Evolutionary conservation across 1,140 invertebrate genomes (phyloP).

Genomic region (Lordiphosa mommai): DNA sequence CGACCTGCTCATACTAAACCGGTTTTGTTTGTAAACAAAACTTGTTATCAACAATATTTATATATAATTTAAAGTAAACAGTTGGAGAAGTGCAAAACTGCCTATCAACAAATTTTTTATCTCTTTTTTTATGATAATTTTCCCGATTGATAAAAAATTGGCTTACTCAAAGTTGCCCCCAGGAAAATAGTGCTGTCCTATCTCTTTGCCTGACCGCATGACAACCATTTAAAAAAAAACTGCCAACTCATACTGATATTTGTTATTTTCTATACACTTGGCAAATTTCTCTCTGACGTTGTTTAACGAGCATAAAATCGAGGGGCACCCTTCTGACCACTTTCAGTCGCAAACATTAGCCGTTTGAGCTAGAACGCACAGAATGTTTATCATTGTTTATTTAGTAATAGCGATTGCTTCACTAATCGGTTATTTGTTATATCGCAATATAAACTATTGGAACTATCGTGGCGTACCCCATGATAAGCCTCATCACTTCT

Average conservation of each 20-base stretch:
- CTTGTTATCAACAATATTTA: background rate
- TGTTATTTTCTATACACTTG: background rate
- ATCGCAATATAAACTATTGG: slow-evolving; percentile 76
- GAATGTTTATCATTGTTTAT: slow-evolving; percentile 49
- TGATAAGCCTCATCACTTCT: slow-evolving; percentile 61
- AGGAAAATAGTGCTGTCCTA: no score
- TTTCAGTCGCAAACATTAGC: background rate
- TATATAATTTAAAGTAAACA: background rate
- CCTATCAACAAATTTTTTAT: no score
- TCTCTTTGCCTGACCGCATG: no score
- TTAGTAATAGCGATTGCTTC: slow-evolving; percentile 34
- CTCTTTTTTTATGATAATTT: no score
- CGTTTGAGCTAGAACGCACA: background rate
- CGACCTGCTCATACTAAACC: no score
- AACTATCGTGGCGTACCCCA: slow-evolving; percentile 77
- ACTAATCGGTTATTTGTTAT: slow-evolving; percentile 29
- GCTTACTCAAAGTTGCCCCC: no score
- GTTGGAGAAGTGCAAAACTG: no score
- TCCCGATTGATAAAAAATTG: no score
- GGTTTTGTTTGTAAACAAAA: background rate
- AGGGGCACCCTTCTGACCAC: background rate
- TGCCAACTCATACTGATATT: slow-evolving; percentile 18
- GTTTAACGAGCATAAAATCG: slow-evolving; percentile 9
- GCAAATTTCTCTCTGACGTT: background rate
- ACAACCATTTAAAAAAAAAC: no score